Evolutionary conservation across 1,140 invertebrate species (phyloP), one percentile per base, ranked within the genome.

Genomic region (Matsumurasca onukii): DNA sequence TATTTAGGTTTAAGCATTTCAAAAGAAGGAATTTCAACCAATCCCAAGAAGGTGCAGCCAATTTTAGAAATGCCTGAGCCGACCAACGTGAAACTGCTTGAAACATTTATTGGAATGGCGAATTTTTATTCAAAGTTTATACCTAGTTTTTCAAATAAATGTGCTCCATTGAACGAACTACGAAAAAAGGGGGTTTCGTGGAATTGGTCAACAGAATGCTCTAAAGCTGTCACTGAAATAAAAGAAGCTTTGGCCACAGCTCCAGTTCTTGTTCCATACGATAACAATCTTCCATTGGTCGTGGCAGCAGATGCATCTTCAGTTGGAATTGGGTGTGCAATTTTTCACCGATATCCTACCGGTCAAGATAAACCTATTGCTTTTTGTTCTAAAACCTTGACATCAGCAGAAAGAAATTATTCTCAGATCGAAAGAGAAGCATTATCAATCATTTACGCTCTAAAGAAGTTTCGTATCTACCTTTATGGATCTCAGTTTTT

Each of bases 71-170:
- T 39, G 34, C 34, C 34, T 39, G 34, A 39, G 17, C 34, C 34
- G 34, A 39, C 5, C 12, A 22, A 52, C 20, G 5, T 52, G 3
- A 52, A 52, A n/a, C 5, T 15, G 22, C 49, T 52, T 12, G 20
- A 52, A 24, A 52, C 49, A 12, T 52, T 52, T 52, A 52, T 52
- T 52, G 5, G 49, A 5, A 52, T 52, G 22, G 49, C 49, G 22
- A 5, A 52, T 24, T 52, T 52, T 3, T 12, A 52, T 52, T 52
- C 20, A 52, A 13, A 20, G 3, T 52, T 52, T 22, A 20, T 52
- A 15, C 22, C 5, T n/a, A 52, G 22, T 12, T 52, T 52, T 24
- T 5, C 49, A 5, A 20, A 52, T 24, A 12, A 15, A 15, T 52
- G 49, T 52, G 20, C 49, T n/a, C 49, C 9, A 5, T 22, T 12